phyloP scores from a whole-genome alignment of 1,140 invertebrate species.

The Lasioglossum baleicum region DNA sequence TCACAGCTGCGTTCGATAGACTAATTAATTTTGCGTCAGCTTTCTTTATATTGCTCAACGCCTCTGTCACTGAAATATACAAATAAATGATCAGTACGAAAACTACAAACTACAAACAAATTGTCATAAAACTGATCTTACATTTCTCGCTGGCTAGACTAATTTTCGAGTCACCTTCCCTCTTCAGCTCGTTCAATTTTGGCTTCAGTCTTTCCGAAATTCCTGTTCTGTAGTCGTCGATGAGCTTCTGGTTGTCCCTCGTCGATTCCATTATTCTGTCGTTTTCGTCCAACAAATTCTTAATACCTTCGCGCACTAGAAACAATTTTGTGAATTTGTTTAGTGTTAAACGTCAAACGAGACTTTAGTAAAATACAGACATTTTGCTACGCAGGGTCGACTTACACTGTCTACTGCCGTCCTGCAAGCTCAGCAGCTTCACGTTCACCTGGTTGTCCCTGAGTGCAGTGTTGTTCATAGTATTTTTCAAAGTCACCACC shows the following conservation, averaged over 20 bases:
- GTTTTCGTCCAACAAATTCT: slow-evolving; percentile 59
- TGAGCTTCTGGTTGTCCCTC: slow-evolving; percentile 76
- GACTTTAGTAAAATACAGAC: not conserved
- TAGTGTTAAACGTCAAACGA: not conserved
- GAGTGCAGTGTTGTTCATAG: slow-evolving; percentile 79
- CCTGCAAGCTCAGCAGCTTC: slow-evolving; percentile 77
- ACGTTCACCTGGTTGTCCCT: slow-evolving; percentile 81
- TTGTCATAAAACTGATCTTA: slow-evolving; percentile 31
- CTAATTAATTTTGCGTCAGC: slow-evolving; percentile 81
- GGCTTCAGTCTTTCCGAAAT: slow-evolving; percentile 75
- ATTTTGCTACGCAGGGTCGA: slow-evolving; percentile 8
- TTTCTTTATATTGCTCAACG: slow-evolving; percentile 81
- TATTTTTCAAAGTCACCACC: slow-evolving; percentile 78
- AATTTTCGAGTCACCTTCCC: slow-evolving; percentile 82
- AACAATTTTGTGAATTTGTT: not conserved
- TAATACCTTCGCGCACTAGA: slow-evolving; percentile 66
- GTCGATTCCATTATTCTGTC: slow-evolving; percentile 65
- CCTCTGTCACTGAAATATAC: slow-evolving; percentile 79
- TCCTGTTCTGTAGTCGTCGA: slow-evolving; percentile 73
- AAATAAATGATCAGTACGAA: not conserved
- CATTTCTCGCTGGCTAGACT: slow-evolving; percentile 76
- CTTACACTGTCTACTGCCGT: slow-evolving; percentile 67
- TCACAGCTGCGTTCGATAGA: slow-evolving; percentile 78
- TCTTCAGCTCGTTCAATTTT: slow-evolving; percentile 80
- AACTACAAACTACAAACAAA: too few relatives aligned